phyloP scores from a whole-genome alignment of 2,888 invertebrate genomes.

The Lithophane semibrunnea region DNA sequence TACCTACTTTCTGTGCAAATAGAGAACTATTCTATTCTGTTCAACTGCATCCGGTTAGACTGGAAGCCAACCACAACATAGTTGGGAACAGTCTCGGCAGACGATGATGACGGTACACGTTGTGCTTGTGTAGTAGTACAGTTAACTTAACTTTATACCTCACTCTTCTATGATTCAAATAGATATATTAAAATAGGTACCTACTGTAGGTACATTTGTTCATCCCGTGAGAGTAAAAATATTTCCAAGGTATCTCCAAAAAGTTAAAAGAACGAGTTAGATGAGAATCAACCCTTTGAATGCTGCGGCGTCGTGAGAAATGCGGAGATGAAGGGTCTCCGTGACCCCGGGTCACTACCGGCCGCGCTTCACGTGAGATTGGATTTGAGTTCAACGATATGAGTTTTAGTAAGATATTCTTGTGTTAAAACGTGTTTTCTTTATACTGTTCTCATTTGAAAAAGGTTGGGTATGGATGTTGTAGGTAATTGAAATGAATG shows the following conservation, averaged over 20 bases:
- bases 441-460: conserved; percentile 9
- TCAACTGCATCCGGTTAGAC: too few relatives aligned
- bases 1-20: too few relatives aligned
- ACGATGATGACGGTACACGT: too few relatives aligned
- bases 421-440: conserved; percentile 50
- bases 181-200: too few relatives aligned
- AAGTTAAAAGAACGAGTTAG: conserved; percentile 60
- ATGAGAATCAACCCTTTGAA: conserved; percentile 74
- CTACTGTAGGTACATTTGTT: too few relatives aligned
- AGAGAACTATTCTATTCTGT: too few relatives aligned
- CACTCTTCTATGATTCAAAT: background rate
- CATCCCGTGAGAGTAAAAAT: background rate
- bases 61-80: too few relatives aligned
- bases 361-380: conserved; percentile 52
- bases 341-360: conserved; percentile 80
- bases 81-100: too few relatives aligned
- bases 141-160: background rate
- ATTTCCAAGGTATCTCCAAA: conserved; percentile 9
- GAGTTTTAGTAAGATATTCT: conserved; percentile 24
- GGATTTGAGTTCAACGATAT: conserved; percentile 35
- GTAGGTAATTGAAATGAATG: conserved; percentile 3
- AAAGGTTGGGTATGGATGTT: background rate
- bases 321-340: conserved; percentile 73
- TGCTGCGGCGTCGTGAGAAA: conserved; percentile 80
- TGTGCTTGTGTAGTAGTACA: background rate